Evolutionary conservation across 1,140 invertebrate genomes (phyloP).

Genomic region (Schmidtea mediterranea): DNA sequence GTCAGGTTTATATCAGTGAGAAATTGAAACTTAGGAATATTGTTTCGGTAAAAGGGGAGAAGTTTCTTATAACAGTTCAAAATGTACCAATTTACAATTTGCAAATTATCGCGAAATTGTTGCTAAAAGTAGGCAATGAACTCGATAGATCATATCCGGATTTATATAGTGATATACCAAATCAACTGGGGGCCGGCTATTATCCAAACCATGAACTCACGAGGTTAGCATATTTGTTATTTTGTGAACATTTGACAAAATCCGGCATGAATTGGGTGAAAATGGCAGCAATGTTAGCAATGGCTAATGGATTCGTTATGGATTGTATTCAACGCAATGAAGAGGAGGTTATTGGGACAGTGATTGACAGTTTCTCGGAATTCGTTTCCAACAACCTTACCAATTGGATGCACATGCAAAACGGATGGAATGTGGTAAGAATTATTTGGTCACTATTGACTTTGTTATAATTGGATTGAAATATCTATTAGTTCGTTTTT

Average conservation of each 20-base stretch:
- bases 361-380: constrained; percentile 9
- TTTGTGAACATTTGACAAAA: constrained; percentile 5
- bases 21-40: too few relatives aligned
- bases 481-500: too few relatives aligned
- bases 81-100: neutral
- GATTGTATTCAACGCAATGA: constrained; percentile 12
- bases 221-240: neutral
- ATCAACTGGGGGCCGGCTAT: constrained; percentile 4
- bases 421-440: constrained; percentile 5
- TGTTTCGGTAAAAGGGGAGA: too few relatives aligned
- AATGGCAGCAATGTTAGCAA: constrained; percentile 10
- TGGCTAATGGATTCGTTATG: constrained; percentile 9
- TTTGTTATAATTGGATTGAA: too few relatives aligned
- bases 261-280: constrained; percentile 10
- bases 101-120: neutral
- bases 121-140: constrained; percentile 3
- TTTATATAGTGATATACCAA: constrained; percentile 4
- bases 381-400: constrained; percentile 3
- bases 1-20: too few relatives aligned
- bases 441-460: too few relatives aligned
- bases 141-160: constrained; percentile 7
- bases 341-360: constrained; percentile 9
- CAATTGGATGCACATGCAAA: constrained; percentile 5
- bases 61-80: neutral
- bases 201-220: neutral